Conservation (phyloP, 2,113 vertebrate genomes). For the Apus apus region DNA sequence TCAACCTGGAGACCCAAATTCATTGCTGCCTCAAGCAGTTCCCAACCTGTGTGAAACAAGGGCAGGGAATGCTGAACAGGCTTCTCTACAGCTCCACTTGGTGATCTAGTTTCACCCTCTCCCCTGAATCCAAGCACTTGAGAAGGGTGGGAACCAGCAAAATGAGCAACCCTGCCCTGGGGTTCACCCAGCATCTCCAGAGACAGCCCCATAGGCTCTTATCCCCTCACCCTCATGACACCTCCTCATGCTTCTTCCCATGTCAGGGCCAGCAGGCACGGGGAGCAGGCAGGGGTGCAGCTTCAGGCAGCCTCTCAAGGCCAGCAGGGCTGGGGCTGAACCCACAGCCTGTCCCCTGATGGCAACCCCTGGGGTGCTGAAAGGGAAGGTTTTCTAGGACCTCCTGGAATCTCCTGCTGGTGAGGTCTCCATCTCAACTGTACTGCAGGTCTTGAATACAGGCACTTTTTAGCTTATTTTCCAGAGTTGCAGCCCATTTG, state of each 20-base stretch:
- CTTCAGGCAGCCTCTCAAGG: background rate
- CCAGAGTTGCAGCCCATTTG: background rate
- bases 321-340: background rate
- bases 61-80: accelerated
- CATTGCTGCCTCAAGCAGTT: background rate
- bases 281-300: background rate
- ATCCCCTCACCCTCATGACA: background rate
- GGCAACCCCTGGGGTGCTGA: accelerated
- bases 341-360: no score
- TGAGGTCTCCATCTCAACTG: background rate
- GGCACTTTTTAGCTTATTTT: background rate
- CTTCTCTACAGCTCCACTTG: background rate
- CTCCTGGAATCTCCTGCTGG: background rate
- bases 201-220: background rate
- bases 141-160: background rate
- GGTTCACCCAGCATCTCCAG: background rate
- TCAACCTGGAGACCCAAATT: background rate
- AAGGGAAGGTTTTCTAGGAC: background rate
- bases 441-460: background rate
- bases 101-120: background rate
- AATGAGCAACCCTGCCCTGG: background rate
- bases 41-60: background rate
- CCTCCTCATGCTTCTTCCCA: background rate
- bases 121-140: background rate
- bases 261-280: background rate